These are phyloP conservation scores for Oligia latruncula DNA, from an alignment of 2,888 invertebrate genomes.

Conservation along the genomic window DNA sequence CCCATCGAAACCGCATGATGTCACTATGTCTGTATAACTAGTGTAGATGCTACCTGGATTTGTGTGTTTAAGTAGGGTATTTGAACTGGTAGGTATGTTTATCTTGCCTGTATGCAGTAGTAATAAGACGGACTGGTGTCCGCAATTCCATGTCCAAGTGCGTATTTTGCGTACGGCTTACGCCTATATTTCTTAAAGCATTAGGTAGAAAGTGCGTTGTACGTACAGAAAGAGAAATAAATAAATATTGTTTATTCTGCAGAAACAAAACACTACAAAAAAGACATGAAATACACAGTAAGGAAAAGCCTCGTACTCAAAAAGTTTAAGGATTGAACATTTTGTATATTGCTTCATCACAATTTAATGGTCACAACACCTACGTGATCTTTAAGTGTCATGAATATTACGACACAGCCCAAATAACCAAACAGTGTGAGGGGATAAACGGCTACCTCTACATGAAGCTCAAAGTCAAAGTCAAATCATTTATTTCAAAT, in stretches of 20 bases:
- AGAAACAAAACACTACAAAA: no score
- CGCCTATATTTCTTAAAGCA: not conserved
- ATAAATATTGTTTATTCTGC: no score
- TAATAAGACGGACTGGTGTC: not conserved
- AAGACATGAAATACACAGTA: no score
- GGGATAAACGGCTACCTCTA: not conserved
- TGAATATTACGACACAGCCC: not conserved
- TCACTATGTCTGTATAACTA: not conserved
- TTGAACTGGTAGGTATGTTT: not conserved
- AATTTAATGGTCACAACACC: no score
- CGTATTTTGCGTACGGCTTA: not conserved
- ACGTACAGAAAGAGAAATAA: no score
- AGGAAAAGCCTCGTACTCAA: no score
- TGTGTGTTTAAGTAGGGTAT: not conserved
- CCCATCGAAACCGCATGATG: constrained; percentile 32
- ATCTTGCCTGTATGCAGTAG: not conserved
- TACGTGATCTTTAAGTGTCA: not conserved
- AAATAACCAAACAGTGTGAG: not conserved
- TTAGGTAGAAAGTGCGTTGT: not conserved
- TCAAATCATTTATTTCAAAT: no score
- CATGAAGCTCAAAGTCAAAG: not conserved
- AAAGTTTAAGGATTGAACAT: no score
- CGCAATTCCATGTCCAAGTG: not conserved
- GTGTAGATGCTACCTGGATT: not conserved
- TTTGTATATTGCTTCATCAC: no score